Evolutionary conservation across 1,140 invertebrate species (phyloP), one percentile per base, ranked within the genome.

Genomic region (Brachionus rotundiformis): DNA sequence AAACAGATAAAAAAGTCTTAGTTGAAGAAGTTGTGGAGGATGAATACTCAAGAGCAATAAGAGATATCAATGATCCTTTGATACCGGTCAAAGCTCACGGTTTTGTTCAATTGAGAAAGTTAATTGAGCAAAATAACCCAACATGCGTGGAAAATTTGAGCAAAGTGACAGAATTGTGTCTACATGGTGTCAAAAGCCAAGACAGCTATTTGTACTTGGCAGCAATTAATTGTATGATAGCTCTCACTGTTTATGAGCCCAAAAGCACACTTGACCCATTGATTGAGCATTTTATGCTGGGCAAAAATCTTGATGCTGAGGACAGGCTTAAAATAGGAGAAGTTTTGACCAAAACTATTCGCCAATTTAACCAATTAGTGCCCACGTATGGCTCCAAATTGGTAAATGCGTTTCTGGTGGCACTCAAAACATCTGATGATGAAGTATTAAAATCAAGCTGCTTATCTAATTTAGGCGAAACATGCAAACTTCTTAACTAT

Each of bases 161-260:
- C 80, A 89, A 91, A 83, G 82, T 94, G 25, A 88, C 94, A 41
- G 91, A 91, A 84, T 86, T 94, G 8, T 86, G 85, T 84, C 31
- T 87, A 82, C 91, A 92, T 86, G 92, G 92, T 88, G 85, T 95
- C 0, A 91, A 91, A 84, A 90, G 94, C 84, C 86, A 91, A 33
- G 94, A 96, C 86, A 93, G 93, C 0, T 95, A 93, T 86, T 88
- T 95, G 71, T 95, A 95, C 87, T 86, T 95, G 63, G 89, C 91
- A 59, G 91, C 93, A 10, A 91, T 95, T 19, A 92, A 92, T 85
- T 93, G 92, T 13, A 86, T 95, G 61, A 91, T 92, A 33, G 86
- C 91, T 16, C 85, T 95, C 49, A 91, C 90, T 44, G 88, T 90
- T 75, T 85, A 88, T 61, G 92, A 90, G 84, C 91, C 93, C 6